Evolutionary conservation across 1,140 invertebrate species (phyloP).

Genomic region (Ceratina australensis): DNA sequence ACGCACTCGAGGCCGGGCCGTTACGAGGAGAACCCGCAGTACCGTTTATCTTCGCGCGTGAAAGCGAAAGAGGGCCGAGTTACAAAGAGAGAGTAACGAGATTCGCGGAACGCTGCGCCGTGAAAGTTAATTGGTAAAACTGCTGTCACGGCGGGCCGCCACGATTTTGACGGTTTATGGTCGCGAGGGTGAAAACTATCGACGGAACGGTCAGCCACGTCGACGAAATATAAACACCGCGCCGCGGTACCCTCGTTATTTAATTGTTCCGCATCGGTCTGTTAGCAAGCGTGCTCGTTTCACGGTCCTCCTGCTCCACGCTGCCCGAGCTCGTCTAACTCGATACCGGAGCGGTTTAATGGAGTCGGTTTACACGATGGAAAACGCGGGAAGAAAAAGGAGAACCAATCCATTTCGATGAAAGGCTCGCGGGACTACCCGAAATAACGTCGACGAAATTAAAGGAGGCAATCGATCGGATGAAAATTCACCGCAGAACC

Average conservation of each 20-base stretch:
- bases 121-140: conserved; percentile 49
- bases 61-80: neutral
- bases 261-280: conserved; percentile 42
- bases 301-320: neutral
- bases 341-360: neutral
- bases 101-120: neutral
- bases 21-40: neutral
- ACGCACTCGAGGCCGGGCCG: conserved; percentile 30
- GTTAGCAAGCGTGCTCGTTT: conserved; percentile 24
- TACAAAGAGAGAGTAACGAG: conserved; percentile 15
- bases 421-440: neutral
- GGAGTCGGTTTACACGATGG: conserved; percentile 8
- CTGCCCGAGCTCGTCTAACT: neutral
- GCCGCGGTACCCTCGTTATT: conserved; percentile 39
- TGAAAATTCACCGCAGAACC: neutral
- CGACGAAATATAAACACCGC: conserved; percentile 41
- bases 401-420: neutral
- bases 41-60: neutral
- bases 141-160: conserved; percentile 29
- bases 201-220: conserved; percentile 17
- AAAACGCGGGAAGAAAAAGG: conserved; percentile 10
- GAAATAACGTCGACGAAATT: conserved; percentile 14
- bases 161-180: conserved; percentile 58
- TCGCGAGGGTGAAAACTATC: conserved; percentile 47
- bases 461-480: conserved; percentile 18